A percentile compares a stretch with the other conserved stretches of the same genome.
Conservation (phyloP, 35 echinoderm and acorn worm species). For the Lytechinus variegatus region DNA sequence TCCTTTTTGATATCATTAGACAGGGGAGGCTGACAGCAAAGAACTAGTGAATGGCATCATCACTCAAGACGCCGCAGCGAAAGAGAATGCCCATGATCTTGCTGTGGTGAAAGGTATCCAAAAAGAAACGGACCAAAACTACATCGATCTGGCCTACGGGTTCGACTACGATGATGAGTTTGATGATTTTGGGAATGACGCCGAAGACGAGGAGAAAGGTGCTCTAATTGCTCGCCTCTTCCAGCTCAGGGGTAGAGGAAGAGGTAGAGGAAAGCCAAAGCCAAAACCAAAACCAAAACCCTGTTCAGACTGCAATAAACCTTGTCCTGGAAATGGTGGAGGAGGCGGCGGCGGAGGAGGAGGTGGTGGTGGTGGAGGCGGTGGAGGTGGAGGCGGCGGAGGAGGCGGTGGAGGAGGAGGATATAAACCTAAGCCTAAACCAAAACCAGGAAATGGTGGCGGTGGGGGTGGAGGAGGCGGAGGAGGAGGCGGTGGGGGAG, state of each 20-base stretch:
- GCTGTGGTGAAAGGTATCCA: not conserved
- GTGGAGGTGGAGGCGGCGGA: not conserved
- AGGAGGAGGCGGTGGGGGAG: not conserved
- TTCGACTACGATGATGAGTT: not conserved
- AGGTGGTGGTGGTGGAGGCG: not conserved
- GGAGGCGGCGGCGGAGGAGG: constrained; percentile 2
- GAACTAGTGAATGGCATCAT: not conserved
- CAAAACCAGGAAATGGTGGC: not conserved
- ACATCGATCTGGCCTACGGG: constrained; percentile 14
- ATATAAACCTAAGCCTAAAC: not conserved
- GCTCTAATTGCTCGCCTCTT: not conserved
- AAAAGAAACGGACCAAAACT: not conserved
- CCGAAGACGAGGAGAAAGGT: not conserved
- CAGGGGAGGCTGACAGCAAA: not conserved
- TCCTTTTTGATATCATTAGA: not conserved
- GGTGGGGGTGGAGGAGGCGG: not conserved
- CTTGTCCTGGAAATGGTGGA: constrained; percentile 29
- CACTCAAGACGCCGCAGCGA: not conserved
- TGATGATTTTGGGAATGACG: not conserved
- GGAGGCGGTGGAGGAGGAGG: not conserved
- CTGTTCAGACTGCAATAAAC: constrained; percentile 6
- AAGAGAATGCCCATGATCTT: not conserved
- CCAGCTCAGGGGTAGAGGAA: not conserved
- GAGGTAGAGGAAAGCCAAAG: not conserved
- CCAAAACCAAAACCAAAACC: not conserved